Conservation (phyloP, 2,888 invertebrate genomes). For the Himalopsyche kuldschensis region DNA sequence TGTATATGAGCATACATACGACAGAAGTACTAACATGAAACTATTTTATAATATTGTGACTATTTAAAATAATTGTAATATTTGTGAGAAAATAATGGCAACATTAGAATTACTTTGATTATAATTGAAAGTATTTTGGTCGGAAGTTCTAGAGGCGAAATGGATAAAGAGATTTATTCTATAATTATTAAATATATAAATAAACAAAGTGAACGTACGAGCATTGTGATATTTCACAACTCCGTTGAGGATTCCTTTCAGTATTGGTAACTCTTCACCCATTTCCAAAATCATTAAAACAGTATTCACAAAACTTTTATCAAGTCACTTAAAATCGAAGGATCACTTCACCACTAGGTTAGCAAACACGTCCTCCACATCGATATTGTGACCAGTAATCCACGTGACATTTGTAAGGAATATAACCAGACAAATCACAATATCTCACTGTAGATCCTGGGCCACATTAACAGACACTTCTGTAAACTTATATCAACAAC, state of each 20-base stretch:
- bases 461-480: background rate
- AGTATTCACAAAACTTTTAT: constrained; percentile 30
- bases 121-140: too few species aligned
- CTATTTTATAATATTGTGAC: too few species aligned
- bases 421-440: background rate
- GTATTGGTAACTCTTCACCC: constrained; percentile 88
- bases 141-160: too few species aligned
- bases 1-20: too few species aligned
- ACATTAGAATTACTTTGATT: too few species aligned
- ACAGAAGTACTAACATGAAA: too few species aligned
- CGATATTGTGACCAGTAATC: background rate
- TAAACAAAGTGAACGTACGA: constrained; percentile 68
- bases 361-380: constrained; percentile 23
- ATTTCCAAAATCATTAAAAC: constrained; percentile 61
- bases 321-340: constrained; percentile 42
- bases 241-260: constrained; percentile 88
- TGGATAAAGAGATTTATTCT: too few species aligned
- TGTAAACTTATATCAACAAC: background rate
- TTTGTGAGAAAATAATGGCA: too few species aligned
- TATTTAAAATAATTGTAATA: too few species aligned
- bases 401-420: constrained; percentile 28
- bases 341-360: constrained; percentile 45
- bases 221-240: constrained; percentile 91
- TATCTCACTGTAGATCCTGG: background rate
- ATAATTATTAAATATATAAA: background rate